Evolutionary conservation across 2,888 invertebrate species (phyloP), one percentile per base, ranked within the genome.

Genomic region (Plagodis dolabraria): DNA sequence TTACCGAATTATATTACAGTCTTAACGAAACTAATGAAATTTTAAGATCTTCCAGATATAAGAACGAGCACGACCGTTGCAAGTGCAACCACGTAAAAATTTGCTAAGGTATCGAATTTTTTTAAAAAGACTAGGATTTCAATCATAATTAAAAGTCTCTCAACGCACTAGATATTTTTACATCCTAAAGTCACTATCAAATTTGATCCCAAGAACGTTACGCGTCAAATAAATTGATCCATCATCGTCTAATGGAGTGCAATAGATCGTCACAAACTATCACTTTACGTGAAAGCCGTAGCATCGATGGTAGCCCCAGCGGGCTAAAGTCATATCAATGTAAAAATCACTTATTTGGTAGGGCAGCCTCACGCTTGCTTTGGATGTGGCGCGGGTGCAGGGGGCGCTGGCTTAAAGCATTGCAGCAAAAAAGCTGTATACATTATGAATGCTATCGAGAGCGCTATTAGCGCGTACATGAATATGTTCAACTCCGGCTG

Each of bases 401-500:
- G 92, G 22, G 95, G 94, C 64, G 95, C 94, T 53, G 96, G 94
- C 77, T 96, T 96, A 89, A 98, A 98, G 85, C 98, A 98, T 85
- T 98, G 97, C 72, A 98, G 91, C 65, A 98, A 93, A 90, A 98
- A 98, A 57, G 97, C 96, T 11, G 98, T 98, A 86, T 98, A 98
- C 89, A 98, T 94, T 44, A 98, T 94, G 82, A 98, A 98, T 49
- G 97, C 96, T 77, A 97, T 93, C 54, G 96, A 96, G 68, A 98
- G 95, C 33, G 97, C 97, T 80, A 97, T 95, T 74, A 98, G 93
- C 52, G 97, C 97, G 85, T 98, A 98, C 98, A 98, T 98, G 86
- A 98, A 98, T 71, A 98, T 95, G 83, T 98, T 98, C 46, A 98
- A 89, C 85, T 98, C 98, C 0, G 98, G 98, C 79, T 98, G 98